These are phyloP conservation scores for Orchesella cincta DNA, from an alignment of 1,140 invertebrate genomes.

Conservation along the genomic window DNA sequence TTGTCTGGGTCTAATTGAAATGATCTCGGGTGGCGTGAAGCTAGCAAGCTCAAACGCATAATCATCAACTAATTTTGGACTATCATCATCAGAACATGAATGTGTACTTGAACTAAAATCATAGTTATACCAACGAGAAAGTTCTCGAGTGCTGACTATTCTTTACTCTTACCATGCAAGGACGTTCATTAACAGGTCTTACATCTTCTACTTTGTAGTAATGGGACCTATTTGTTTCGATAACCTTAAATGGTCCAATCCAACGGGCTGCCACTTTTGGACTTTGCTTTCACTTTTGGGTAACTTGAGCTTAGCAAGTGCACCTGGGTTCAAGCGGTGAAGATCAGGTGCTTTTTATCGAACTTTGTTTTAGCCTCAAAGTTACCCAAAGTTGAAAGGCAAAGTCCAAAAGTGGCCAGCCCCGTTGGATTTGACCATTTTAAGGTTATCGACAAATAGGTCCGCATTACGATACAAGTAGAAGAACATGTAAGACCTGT, in stretches of 20 bases:
- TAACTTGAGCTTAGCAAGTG: neutral
- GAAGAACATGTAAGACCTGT: neutral
- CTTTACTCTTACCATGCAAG: neutral
- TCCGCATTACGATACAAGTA: neutral
- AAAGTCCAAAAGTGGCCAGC: neutral
- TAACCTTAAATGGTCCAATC: neutral
- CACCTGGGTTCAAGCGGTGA: neutral
- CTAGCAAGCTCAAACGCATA: neutral
- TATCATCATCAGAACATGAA: too few relatives aligned
- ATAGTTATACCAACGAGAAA: neutral
- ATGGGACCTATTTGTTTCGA: neutral
- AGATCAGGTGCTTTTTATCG: neutral
- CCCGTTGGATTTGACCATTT: neutral
- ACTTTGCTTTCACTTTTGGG: neutral
- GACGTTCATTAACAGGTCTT: neutral
- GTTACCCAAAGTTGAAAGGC: neutral
- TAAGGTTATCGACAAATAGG: neutral
- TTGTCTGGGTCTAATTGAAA: neutral
- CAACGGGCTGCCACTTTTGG: slow-evolving; percentile 3
- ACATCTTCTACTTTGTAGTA: neutral
- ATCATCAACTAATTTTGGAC: neutral
- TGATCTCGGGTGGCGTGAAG: neutral
- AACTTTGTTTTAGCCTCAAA: neutral
- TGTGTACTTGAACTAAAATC: too few relatives aligned
- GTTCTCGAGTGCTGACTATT: neutral